phyloP scores from a whole-genome alignment of 1,140 invertebrate genomes.

The Drosophila busckii region DNA sequence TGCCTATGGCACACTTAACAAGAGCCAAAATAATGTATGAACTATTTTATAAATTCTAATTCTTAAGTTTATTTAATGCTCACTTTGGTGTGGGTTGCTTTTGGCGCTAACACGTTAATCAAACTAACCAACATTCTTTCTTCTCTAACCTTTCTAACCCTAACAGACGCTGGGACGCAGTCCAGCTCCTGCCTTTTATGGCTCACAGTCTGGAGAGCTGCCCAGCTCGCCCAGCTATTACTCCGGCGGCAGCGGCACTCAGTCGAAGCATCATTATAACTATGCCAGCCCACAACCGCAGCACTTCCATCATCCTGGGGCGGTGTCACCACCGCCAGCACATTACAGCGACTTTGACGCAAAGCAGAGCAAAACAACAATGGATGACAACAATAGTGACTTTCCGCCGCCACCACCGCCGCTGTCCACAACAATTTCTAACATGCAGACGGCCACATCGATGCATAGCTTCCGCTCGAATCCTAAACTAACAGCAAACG shows the following conservation, averaged over 20 bases:
- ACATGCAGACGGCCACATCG: slow-evolving; percentile 69
- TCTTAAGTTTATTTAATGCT: slow-evolving; percentile 1
- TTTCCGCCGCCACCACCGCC: slow-evolving; percentile 75
- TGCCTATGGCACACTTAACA: slow-evolving; percentile 60
- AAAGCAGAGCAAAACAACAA: too few relatives aligned
- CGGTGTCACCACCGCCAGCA: slow-evolving; percentile 67
- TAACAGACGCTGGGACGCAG: slow-evolving; percentile 74
- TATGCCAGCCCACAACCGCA: slow-evolving; percentile 62
- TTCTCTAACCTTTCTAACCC: slow-evolving; percentile 51
- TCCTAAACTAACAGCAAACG: slow-evolving; percentile 78
- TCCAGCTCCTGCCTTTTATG: slow-evolving; percentile 52
- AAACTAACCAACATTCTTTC: slow-evolving; percentile 47
- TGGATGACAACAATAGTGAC: slow-evolving; percentile 56
- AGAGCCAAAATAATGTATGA: slow-evolving; percentile 78
- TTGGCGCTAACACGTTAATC: slow-evolving; percentile 41
- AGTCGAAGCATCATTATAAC: slow-evolving; percentile 67
- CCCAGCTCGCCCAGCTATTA: slow-evolving; percentile 69
- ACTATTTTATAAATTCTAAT: slow-evolving; percentile 7
- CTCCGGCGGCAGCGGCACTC: slow-evolving; percentile 37
- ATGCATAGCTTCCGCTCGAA: slow-evolving; percentile 72
- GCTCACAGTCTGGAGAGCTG: slow-evolving; percentile 50
- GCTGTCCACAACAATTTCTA: slow-evolving; percentile 71
- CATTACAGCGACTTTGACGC: too few relatives aligned
- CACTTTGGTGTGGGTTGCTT: slow-evolving; percentile 41
- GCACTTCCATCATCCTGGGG: slow-evolving; percentile 72